Conservation (phyloP, 2,797 vertebrate species). For the Coendou prehensilis region DNA sequence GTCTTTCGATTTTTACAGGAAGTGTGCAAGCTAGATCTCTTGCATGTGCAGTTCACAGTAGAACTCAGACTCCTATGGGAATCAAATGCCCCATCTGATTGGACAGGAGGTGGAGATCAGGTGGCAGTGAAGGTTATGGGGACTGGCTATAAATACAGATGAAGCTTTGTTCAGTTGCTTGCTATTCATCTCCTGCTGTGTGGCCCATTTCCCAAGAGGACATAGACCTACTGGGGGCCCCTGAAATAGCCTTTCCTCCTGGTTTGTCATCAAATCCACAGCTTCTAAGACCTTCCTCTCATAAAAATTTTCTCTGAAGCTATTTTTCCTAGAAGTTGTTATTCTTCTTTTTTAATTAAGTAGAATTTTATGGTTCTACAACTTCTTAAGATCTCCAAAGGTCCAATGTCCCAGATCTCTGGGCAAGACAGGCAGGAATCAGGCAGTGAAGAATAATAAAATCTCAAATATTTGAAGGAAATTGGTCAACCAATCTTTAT, state of each 20-base stretch:
- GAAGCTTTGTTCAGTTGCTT: background rate
- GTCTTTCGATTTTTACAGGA: background rate
- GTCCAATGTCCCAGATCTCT: background rate
- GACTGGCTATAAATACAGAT: background rate
- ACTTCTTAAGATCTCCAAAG: background rate
- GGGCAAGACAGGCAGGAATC: background rate
- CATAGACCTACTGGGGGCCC: background rate
- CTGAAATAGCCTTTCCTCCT: background rate
- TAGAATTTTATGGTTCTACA: slow-evolving; percentile 49
- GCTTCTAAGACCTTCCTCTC: background rate
- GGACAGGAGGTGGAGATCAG: background rate
- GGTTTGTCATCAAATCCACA: background rate
- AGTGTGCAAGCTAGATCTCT: background rate
- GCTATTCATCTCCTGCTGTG: background rate
- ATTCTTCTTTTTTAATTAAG: background rate
- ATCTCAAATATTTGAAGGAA: background rate
- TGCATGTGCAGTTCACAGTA: background rate
- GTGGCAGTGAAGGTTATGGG: background rate
- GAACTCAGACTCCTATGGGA: background rate
- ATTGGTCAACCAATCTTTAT: background rate
- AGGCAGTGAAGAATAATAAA: slow-evolving; percentile 1
- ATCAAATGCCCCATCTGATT: background rate
- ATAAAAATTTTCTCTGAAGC: background rate
- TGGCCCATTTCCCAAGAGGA: background rate
- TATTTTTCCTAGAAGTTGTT: background rate